These are phyloP conservation scores for Onthophagus sagittarius DNA, from an alignment of 2,888 invertebrate genomes.

Conservation along the genomic window DNA sequence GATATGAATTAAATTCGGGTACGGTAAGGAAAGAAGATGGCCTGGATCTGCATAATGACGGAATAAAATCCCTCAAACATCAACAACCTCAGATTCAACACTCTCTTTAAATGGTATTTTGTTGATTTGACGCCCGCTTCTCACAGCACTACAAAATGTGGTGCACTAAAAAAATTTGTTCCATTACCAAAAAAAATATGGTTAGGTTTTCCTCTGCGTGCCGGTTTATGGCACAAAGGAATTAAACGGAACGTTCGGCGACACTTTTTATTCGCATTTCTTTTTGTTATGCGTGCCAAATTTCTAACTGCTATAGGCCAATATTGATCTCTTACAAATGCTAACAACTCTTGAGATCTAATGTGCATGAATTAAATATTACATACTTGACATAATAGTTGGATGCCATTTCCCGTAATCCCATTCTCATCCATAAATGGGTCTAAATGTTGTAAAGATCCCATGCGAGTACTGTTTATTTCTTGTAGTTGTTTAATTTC, in stretches of 20 bases:
- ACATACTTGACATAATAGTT: conserved; percentile 20
- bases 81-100: conserved; percentile 25
- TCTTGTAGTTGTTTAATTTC: too few species aligned
- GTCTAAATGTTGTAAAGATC: too few species aligned
- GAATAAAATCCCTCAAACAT: conserved; percentile 33
- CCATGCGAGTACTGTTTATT: neutral
- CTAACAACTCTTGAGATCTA: conserved; percentile 26
- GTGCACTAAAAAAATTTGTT: too few species aligned
- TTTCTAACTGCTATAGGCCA: conserved; percentile 23
- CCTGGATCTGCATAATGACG: conserved; percentile 31
- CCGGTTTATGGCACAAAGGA: too few species aligned
- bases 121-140: conserved; percentile 33
- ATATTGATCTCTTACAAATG: conserved; percentile 22
- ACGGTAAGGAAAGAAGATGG: conserved; percentile 30
- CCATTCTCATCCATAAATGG: conserved; percentile 24
- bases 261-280: conserved; percentile 19
- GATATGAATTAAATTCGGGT: conserved; percentile 28
- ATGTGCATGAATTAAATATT: conserved; percentile 25
- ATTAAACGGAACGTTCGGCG: conserved; percentile 23
- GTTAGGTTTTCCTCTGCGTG: too few species aligned
- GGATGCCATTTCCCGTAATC: conserved; percentile 23
- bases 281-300: conserved; percentile 23
- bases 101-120: conserved; percentile 32
- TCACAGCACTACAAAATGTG: conserved; percentile 33
- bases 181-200: too few species aligned